These are phyloP conservation scores for Varanus komodoensis DNA, from an alignment of 2,113 vertebrate genomes.

Conservation along the genomic window DNA sequence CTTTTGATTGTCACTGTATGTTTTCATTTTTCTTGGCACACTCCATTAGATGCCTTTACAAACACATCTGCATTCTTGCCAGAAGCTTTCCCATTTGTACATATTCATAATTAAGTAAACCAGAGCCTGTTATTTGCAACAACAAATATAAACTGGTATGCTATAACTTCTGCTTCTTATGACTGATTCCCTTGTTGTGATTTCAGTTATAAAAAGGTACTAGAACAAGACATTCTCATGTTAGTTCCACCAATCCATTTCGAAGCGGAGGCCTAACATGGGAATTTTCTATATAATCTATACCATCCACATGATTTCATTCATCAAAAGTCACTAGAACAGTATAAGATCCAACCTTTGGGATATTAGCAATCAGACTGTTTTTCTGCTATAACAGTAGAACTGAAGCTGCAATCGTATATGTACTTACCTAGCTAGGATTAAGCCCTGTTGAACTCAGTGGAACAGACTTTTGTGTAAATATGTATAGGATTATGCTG, in stretches of 20 bases:
- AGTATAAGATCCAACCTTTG: not conserved
- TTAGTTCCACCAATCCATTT: not conserved
- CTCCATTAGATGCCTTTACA: not conserved
- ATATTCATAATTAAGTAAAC: not conserved
- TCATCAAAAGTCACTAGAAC: not conserved
- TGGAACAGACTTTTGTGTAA: not conserved
- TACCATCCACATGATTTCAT: not conserved
- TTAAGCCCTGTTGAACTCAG: not conserved
- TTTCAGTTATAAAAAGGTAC: too few species aligned
- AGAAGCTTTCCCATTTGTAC: not conserved
- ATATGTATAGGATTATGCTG: not conserved
- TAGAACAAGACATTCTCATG: not conserved
- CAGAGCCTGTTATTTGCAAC: not conserved
- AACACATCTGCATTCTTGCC: not conserved
- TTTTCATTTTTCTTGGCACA: not conserved
- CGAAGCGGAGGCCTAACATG: not conserved
- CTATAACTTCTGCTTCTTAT: not conserved
- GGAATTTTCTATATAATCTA: not conserved
- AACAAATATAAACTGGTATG: not conserved
- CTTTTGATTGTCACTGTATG: not conserved
- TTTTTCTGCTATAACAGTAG: not conserved
- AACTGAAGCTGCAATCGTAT: not conserved
- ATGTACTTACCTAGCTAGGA: not conserved
- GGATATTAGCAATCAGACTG: not conserved
- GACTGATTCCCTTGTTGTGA: not conserved